phyloP scores from a whole-genome alignment of 2,888 invertebrate genomes.

The Trachelus stipa region DNA sequence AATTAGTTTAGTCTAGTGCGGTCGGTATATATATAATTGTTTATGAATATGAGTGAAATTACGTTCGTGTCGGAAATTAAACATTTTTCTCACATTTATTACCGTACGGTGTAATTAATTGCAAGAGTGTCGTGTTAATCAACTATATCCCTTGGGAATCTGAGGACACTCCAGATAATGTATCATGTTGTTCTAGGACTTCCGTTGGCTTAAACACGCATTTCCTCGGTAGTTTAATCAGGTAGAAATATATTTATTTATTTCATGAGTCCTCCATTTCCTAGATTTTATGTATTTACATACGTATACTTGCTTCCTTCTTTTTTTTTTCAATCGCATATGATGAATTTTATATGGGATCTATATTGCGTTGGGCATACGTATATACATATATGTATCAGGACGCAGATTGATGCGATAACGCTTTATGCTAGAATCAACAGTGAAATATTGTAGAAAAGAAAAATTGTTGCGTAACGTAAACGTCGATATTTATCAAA shows the following conservation, averaged over 20 bases:
- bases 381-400: neutral
- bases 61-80: neutral
- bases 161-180: neutral
- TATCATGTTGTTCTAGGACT: neutral
- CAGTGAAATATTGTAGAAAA: neutral
- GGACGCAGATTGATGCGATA: neutral
- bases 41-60: neutral
- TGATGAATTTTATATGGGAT: neutral
- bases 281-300: neutral
- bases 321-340: neutral
- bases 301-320: neutral
- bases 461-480: neutral
- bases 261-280: neutral
- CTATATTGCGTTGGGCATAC: neutral
- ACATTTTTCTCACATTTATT: neutral
- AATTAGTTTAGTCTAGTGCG: neutral
- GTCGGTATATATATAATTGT: neutral
- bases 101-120: neutral
- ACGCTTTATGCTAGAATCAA: neutral
- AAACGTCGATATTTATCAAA: neutral
- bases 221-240: neutral
- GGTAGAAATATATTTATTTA: neutral
- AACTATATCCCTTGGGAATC: neutral
- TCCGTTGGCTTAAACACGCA: neutral
- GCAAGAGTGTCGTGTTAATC: neutral